These are phyloP conservation scores for Liparis tanakae DNA, from an alignment of 2,797 vertebrate genomes.

Conservation along the genomic window DNA sequence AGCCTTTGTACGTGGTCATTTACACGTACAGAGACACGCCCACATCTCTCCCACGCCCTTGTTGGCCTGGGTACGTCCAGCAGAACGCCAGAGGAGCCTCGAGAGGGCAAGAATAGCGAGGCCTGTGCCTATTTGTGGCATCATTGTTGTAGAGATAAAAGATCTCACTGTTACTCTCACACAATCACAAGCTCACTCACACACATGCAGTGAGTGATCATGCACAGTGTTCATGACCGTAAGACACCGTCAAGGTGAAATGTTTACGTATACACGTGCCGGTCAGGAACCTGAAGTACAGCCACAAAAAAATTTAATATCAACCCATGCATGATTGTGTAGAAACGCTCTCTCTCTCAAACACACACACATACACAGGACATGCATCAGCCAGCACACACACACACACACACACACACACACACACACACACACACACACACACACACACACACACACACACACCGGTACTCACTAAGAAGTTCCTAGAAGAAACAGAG, in stretches of 20 bases:
- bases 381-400: constrained; percentile 27
- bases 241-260: constrained; percentile 23
- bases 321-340: neutral
- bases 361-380: too few species aligned
- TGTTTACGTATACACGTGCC: constrained; percentile 19
- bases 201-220: constrained; percentile 15
- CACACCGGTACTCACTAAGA: constrained; percentile 16
- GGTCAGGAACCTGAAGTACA: constrained; percentile 5
- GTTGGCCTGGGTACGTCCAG: constrained; percentile 47
- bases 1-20: constrained; percentile 15
- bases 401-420: too few species aligned
- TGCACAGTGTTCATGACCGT: constrained; percentile 13
- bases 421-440: neutral
- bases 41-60: constrained; percentile 58
- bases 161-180: constrained; percentile 38
- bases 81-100: constrained; percentile 69
- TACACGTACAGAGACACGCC: neutral
- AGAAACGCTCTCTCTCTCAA: neutral
- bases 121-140: constrained; percentile 69
- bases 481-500: constrained; percentile 65
- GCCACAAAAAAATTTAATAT: constrained; percentile 7
- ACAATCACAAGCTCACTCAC: constrained; percentile 17
- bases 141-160: constrained; percentile 72
- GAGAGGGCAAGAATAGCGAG: constrained; percentile 71
- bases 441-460: neutral